phyloP scores from a whole-genome alignment of 2,113 vertebrate genomes.

The Eurypyga helias region DNA sequence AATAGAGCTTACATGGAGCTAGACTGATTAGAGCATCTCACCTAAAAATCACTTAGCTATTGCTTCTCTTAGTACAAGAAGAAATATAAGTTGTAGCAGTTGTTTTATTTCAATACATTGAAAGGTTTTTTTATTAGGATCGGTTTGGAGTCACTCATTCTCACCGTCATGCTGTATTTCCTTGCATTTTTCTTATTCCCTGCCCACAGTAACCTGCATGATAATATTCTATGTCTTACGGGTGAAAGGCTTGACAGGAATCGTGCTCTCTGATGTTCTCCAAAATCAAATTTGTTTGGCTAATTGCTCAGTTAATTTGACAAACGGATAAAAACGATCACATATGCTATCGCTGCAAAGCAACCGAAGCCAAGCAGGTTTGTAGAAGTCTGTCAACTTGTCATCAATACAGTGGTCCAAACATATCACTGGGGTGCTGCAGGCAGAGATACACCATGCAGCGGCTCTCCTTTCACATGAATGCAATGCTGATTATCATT shows the following conservation, averaged over 20 bases:
- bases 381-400: neutral
- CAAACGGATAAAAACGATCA: neutral
- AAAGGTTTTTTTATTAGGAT: neutral
- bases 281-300: neutral
- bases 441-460: neutral
- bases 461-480: neutral
- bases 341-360: neutral
- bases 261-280: neutral
- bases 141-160: neutral
- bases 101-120: neutral
- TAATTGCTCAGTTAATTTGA: neutral
- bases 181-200: neutral
- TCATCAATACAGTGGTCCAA: neutral
- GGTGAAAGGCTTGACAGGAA: neutral
- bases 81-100: neutral
- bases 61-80: neutral
- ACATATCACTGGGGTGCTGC: neutral
- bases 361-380: neutral
- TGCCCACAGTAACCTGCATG: neutral
- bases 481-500: neutral
- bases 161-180: neutral
- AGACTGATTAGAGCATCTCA: neutral
- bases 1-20: neutral
- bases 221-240: neutral
- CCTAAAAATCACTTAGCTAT: neutral